A percentile compares a stretch with the other conserved stretches of the same genome.
phyloP scores from a whole-genome alignment of 2,797 vertebrate species.

The Antrozous pallidus region DNA sequence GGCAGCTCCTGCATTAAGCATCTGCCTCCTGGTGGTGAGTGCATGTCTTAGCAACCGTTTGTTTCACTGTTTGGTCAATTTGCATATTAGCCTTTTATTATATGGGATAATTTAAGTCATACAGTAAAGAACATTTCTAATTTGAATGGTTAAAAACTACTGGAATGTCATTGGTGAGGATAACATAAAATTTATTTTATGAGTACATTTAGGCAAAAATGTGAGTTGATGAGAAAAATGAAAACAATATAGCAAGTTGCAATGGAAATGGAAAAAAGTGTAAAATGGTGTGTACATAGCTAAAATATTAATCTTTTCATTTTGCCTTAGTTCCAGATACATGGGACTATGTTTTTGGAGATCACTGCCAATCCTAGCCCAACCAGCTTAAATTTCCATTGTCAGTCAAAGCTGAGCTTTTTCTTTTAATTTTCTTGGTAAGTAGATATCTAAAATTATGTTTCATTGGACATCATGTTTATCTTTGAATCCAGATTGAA shows the following conservation, averaged over 20 bases:
- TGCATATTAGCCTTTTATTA: too few relatives aligned
- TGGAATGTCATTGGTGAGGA: background rate
- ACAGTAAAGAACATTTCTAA: background rate
- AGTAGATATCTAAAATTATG: background rate
- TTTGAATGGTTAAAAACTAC: background rate
- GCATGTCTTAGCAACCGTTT: too few relatives aligned
- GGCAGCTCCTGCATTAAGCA: too few relatives aligned
- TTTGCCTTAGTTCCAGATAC: background rate
- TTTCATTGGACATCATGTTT: background rate
- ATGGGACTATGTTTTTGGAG: background rate
- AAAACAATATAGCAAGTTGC: background rate
- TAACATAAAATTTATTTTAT: background rate
- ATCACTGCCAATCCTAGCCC: background rate
- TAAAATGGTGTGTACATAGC: background rate
- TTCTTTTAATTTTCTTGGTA: background rate
- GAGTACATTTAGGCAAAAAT: conserved; percentile 19
- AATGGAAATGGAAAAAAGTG: background rate
- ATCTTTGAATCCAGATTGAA: background rate
- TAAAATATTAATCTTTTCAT: background rate
- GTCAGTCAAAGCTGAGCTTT: background rate
- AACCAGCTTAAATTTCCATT: background rate
- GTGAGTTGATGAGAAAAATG: background rate
- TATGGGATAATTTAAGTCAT: background rate
- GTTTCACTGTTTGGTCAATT: too few relatives aligned
- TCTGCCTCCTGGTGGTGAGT: too few relatives aligned